phyloP scores from a whole-genome alignment of 2,888 invertebrate species.

The Parasteatoda lunata region DNA sequence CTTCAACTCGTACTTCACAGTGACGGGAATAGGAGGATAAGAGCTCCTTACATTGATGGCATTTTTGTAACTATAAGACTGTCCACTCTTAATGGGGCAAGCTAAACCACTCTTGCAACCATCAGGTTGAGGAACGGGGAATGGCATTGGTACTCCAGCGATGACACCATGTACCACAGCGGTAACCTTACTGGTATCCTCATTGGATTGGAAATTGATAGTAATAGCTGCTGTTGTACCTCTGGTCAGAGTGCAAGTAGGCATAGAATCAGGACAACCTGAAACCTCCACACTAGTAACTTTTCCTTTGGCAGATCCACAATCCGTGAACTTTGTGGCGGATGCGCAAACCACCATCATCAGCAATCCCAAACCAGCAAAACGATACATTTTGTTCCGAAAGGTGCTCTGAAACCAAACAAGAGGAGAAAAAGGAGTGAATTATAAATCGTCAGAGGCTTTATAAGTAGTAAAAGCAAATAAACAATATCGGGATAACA shows the following conservation, averaged over 20 bases:
- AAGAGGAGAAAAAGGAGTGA: no score
- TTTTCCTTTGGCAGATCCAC: conserved; percentile 29
- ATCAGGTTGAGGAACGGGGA: conserved; percentile 32
- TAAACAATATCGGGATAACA: no score
- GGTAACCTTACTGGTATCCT: conserved; percentile 13
- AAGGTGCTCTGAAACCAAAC: no score
- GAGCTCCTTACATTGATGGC: conserved; percentile 18
- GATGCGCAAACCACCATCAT: conserved; percentile 2
- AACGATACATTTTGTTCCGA: conserved; percentile 17
- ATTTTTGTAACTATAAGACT: conserved; percentile 32
- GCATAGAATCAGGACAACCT: conserved; percentile 25
- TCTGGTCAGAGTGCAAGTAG: conserved; percentile 18
- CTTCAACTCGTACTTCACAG: conserved; percentile 41
- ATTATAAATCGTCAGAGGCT: no score
- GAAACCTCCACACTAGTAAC: conserved; percentile 20
- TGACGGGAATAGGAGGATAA: conserved; percentile 45
- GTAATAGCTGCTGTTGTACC: conserved; percentile 22
- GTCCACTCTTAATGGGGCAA: conserved; percentile 34
- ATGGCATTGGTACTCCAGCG: conserved; percentile 38
- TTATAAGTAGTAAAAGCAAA: no score
- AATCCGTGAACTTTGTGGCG: conserved; percentile 27
- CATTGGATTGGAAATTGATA: conserved; percentile 32
- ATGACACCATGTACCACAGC: conserved; percentile 56
- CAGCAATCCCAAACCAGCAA: conserved; percentile 7
- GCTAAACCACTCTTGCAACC: conserved; percentile 40